Evolutionary conservation across 2,888 invertebrate species (phyloP), one percentile per base, ranked within the genome.

Genomic region (Scrobipalpa atriplicella): DNA sequence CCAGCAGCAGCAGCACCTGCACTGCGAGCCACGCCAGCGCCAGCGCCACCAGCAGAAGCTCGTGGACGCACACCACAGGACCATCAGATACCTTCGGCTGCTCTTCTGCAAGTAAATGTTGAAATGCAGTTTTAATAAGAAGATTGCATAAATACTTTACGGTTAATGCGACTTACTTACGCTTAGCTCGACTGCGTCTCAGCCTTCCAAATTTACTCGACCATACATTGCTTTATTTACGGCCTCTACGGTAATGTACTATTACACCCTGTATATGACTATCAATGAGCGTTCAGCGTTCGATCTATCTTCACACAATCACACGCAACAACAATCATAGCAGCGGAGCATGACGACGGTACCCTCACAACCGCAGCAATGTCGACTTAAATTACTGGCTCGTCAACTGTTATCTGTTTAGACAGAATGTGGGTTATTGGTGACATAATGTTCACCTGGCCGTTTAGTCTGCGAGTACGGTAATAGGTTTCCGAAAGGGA

Each of bases 31-130:
- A 95, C 66, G 94, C 93, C 64, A 95, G 92, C 52, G 94, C 89
- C 5, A 95, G 82, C 21, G 95, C 95, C 69, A 96, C 94, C 38
- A 96, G 89, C 63, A 96, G 83, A 54, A 94, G 88, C 75, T 95
- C 94, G 75, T 95, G 95, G 29, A 95, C 89, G 81, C 95, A 95
- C 69, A 94, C 93, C 75, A 93, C 74, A 0, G 86, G 72, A 13
- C 74, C 75, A 8, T 77, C 81, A 1, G 36, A 47, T 9, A 58
- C 10, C 5, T 56, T 68, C 11, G 18, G 54, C 2, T 80, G 82
- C 29, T 86, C 89, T 36, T 81, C 89, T 89, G 70, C 0, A 70
- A 54, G 65, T 13, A 11, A 54, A 21, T 3, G 2, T 29, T 3
- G 29, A 29, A 29, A 29, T 29, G 29, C 29, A 29, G 29, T 5